Conservation (phyloP, 2,797 vertebrate genomes). For the Sebastes cheni region DNA sequence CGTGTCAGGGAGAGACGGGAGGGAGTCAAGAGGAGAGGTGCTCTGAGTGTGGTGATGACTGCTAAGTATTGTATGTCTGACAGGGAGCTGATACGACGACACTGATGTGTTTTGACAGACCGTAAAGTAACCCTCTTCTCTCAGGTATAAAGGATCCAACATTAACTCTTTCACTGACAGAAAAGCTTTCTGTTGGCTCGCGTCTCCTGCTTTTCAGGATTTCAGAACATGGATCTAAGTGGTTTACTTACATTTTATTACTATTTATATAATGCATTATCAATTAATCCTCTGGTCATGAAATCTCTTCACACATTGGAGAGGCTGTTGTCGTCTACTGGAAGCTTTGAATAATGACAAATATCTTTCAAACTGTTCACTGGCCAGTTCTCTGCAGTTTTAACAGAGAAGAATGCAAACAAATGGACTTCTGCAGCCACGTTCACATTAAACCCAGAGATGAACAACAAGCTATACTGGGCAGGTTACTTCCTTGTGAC, state of each 20-base stretch:
- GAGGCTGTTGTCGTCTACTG: neutral
- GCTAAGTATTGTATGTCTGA: constrained; percentile 63
- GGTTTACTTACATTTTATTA: neutral
- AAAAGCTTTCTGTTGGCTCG: neutral
- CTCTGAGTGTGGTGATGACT: constrained; percentile 58
- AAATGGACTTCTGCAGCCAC: neutral
- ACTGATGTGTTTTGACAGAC: constrained; percentile 60
- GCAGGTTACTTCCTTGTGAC: neutral
- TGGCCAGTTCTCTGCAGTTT: neutral
- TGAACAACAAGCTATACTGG: neutral
- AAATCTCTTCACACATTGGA: neutral
- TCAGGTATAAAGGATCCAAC: constrained; percentile 10
- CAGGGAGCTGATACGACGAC: constrained; percentile 45
- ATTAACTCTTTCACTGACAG: constrained; percentile 16
- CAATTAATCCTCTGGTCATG: neutral
- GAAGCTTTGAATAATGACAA: neutral
- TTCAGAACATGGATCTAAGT: neutral
- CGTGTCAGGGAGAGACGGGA: constrained; percentile 41
- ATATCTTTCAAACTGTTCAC: neutral
- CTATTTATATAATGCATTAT: neutral
- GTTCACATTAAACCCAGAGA: neutral
- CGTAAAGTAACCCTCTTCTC: constrained; percentile 43
- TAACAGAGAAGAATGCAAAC: neutral
- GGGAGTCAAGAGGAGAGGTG: constrained; percentile 48
- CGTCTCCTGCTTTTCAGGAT: neutral